These are phyloP conservation scores for Aleiodes sp. DNA, from an alignment of 1,140 invertebrate genomes.

Conservation along the genomic window DNA sequence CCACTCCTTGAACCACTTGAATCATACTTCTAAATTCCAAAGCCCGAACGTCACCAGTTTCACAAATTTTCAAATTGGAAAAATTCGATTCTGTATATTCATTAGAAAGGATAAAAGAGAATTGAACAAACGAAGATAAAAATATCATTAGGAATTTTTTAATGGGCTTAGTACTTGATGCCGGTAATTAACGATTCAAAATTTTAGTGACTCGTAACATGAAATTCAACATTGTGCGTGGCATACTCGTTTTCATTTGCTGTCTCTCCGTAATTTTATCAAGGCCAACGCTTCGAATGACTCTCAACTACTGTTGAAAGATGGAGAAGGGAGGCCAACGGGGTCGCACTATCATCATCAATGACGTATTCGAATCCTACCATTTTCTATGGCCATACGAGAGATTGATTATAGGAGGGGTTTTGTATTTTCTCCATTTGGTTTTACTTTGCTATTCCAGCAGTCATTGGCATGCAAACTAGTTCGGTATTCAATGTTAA, in stretches of 20 bases:
- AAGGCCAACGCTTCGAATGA: constrained; percentile 10
- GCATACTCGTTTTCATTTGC: background rate
- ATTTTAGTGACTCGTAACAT: too few species aligned
- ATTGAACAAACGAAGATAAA: too few species aligned
- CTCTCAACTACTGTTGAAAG: background rate
- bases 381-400: background rate
- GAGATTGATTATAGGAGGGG: background rate
- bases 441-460: too few species aligned
- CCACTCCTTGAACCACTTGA: background rate
- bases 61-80: background rate
- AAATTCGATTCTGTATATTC: background rate
- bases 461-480: too few species aligned
- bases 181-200: too few species aligned
- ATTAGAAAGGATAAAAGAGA: too few species aligned
- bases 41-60: background rate
- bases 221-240: too few species aligned
- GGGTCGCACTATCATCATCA: background rate
- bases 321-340: background rate
- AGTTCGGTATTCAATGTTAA: too few species aligned
- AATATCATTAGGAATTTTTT: too few species aligned
- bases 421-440: background rate
- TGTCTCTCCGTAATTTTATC: background rate
- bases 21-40: constrained; percentile 19
- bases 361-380: background rate
- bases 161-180: too few species aligned